These are phyloP conservation scores for Axea sp. DNA, from an alignment of 2,888 invertebrate species.

Conservation along the genomic window DNA sequence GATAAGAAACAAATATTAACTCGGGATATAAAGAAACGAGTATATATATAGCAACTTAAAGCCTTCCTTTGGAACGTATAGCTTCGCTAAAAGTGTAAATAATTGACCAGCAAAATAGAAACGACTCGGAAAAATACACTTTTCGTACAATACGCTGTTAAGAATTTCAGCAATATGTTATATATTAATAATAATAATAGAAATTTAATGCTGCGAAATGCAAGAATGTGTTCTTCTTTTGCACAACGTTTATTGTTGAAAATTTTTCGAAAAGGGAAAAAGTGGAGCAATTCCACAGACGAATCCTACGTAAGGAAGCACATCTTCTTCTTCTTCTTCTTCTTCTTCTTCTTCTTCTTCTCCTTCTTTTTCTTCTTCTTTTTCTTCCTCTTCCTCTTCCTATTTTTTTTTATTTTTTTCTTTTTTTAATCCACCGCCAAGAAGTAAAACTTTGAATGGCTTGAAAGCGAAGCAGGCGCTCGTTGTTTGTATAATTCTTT, in stretches of 20 bases:
- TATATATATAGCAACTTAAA: constrained; percentile 6
- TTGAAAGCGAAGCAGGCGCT: too few relatives aligned
- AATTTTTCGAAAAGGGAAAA: constrained; percentile 24
- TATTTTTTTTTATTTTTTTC: too few relatives aligned
- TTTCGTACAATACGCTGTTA: constrained; percentile 11
- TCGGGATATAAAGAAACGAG: constrained; percentile 9
- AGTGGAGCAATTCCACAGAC: constrained; percentile 7
- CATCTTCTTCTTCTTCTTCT: too few relatives aligned
- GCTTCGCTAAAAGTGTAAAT: constrained; percentile 22
- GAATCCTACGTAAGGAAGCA: too few relatives aligned
- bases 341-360: too few relatives aligned
- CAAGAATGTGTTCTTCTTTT: constrained; percentile 6
- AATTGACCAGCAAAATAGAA: constrained; percentile 26
- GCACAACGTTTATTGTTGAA: constrained; percentile 12
- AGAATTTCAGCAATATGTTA: constrained; percentile 25
- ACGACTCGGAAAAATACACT: constrained; percentile 25
- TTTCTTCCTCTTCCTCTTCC: too few relatives aligned
- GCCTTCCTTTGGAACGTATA: constrained; percentile 7
- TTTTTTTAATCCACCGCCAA: too few relatives aligned
- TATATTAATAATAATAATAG: constrained; percentile 23
- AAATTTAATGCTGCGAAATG: constrained; percentile 9
- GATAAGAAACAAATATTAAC: constrained; percentile 17
- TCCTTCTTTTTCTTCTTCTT: too few relatives aligned
- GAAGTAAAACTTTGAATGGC: too few relatives aligned
- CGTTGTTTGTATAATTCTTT: too few relatives aligned